phyloP scores from a whole-genome alignment of 1,140 invertebrate genomes.

The Asobara japonica region DNA sequence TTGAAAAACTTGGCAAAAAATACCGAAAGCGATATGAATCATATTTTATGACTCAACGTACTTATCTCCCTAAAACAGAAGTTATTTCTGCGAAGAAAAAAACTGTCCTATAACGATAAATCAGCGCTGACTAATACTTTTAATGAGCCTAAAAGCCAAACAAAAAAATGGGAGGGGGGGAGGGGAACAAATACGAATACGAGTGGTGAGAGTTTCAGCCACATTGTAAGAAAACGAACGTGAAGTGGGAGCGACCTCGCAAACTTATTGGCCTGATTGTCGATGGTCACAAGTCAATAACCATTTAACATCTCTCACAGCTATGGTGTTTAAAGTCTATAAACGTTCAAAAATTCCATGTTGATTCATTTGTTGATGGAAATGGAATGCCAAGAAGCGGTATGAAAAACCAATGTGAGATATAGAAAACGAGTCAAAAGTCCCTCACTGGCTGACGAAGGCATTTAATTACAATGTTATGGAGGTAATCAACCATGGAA shows the following conservation, averaged over 20 bases:
- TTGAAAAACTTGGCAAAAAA: no score
- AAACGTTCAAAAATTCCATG: background rate
- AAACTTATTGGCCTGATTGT: constrained; percentile 60
- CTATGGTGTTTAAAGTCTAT: constrained; percentile 21
- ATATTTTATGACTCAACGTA: no score
- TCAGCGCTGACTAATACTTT: background rate
- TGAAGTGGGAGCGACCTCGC: constrained; percentile 51
- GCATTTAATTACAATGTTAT: background rate
- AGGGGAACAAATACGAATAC: background rate
- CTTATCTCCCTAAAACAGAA: no score
- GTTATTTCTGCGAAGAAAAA: no score
- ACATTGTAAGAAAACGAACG: background rate
- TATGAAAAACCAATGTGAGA: background rate
- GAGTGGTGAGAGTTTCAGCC: background rate
- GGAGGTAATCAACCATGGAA: background rate
- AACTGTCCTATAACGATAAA: no score
- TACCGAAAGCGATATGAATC: no score
- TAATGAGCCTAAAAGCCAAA: background rate
- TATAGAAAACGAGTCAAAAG: background rate
- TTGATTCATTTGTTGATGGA: background rate
- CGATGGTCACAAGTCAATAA: constrained; percentile 60
- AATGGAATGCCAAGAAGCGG: background rate
- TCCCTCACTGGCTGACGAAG: background rate
- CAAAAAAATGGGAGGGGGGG: background rate
- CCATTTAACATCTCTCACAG: constrained; percentile 50